phyloP scores from a whole-genome alignment of 2,797 vertebrate genomes.

The Eulemur albifrons region DNA sequence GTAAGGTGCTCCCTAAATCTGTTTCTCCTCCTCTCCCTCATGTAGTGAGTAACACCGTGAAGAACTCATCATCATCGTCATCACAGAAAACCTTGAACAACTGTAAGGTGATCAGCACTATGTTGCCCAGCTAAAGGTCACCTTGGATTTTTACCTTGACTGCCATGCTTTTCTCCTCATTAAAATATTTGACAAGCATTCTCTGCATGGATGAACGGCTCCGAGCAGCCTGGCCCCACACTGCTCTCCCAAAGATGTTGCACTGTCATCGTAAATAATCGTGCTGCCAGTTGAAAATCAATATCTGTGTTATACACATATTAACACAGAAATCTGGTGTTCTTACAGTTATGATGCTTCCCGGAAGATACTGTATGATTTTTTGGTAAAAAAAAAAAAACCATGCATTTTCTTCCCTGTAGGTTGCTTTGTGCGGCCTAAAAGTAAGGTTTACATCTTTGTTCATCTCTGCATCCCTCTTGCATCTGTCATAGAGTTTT shows the following conservation, averaged over 20 bases:
- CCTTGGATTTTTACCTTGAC: slow-evolving; percentile 83
- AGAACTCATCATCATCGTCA: not conserved
- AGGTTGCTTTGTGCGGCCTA: slow-evolving; percentile 12
- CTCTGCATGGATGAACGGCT: slow-evolving; percentile 83
- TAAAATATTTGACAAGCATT: slow-evolving; percentile 88
- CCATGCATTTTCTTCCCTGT: not conserved
- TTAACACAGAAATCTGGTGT: slow-evolving; percentile 57
- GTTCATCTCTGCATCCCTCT: not conserved
- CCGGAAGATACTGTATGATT: slow-evolving; percentile 27
- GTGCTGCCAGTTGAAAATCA: slow-evolving; percentile 66
- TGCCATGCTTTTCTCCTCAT: slow-evolving; percentile 85
- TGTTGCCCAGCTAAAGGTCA: slow-evolving; percentile 83
- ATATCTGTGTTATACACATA: slow-evolving; percentile 55
- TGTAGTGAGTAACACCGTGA: slow-evolving; percentile 64
- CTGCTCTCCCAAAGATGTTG: slow-evolving; percentile 71
- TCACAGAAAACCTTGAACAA: slow-evolving; percentile 67
- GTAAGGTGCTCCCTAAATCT: not conserved
- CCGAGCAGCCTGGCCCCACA: slow-evolving; percentile 75
- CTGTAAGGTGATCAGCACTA: slow-evolving; percentile 66
- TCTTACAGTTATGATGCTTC: slow-evolving; percentile 32
- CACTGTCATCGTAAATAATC: slow-evolving; percentile 75
- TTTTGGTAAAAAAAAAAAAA: slow-evolving; percentile 39
- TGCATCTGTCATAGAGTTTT: not conserved
- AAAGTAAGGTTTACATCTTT: slow-evolving; percentile 23
- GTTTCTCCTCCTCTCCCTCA: not conserved